Evolutionary conservation across 2,797 vertebrate species (phyloP), one percentile per base, ranked within the genome.

Genomic region (Myiotriccus ornatus): DNA sequence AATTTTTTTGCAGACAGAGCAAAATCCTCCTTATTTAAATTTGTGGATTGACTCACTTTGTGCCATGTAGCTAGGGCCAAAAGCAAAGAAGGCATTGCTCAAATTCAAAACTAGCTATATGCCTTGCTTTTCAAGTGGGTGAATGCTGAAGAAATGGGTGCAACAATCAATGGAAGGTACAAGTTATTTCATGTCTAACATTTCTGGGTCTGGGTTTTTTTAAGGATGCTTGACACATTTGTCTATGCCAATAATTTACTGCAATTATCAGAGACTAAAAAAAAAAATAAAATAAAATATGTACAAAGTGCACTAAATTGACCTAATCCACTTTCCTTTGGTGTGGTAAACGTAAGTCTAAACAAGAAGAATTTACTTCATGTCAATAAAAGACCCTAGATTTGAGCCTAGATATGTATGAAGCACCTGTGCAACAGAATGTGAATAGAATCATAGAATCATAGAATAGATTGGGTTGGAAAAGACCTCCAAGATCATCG

Each of bases 21-120:
- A 96, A 95, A 86, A 78, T 75, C 69, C 73, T 91, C n/a, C 37
- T 79, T 65, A 89, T 95, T 97, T 95, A 91, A 91, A 96, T 89
- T 84, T 93, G 70, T 80, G 94, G 55, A 32, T 77, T 95, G 73
- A 86, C 53, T 90, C 77, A 55, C 50, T 94, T 78, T 43, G 67
- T 95, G 87, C 35, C 47, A 39, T 23, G 46, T 59, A 81, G 10
- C 57, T 69, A 63, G 10, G 43, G 11, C 41, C 55, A 71, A 71
- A 84, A 80, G 12, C 44, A 85, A 74, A 71, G 39, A 47, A 78
- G 9, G 11, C 63, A 30, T 4, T 44, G 16, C 49, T 63, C 16
- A 60, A 50, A 69, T 30, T 53, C 37, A 60, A 41, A 85, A 41
- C 7, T 14, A 64, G 19, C 9, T 10, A 12, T 64, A 44, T 56